Conservation (phyloP, 1,140 invertebrate species). For the Pentalonia nigronervosa region DNA sequence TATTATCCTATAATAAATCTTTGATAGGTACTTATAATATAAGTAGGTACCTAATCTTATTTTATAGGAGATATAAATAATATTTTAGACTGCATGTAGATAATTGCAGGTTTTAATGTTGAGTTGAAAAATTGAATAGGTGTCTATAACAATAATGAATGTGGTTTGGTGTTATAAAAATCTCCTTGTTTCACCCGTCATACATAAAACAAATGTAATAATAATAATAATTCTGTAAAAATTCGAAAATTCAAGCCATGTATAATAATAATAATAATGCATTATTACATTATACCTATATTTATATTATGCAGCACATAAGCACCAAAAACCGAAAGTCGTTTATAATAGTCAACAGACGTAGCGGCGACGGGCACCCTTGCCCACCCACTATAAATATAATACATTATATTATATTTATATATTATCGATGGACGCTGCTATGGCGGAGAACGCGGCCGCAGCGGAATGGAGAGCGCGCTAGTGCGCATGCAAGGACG, state of each 20-base stretch:
- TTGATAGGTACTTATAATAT: too few relatives aligned
- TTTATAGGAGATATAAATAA: too few relatives aligned
- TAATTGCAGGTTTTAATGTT: neutral
- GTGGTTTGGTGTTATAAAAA: neutral
- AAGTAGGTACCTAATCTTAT: too few relatives aligned
- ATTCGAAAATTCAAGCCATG: too few relatives aligned
- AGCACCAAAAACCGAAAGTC: neutral
- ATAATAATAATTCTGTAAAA: neutral
- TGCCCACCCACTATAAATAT: too few relatives aligned
- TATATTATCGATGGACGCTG: neutral
- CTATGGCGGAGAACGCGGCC: neutral
- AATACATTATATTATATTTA: too few relatives aligned
- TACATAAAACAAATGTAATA: neutral
- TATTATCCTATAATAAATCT: too few relatives aligned
- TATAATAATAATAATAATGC: neutral
- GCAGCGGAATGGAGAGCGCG: neutral
- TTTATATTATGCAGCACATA: neutral
- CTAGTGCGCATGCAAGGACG: constrained; percentile 12
- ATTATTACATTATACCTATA: neutral
- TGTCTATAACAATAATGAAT: neutral
- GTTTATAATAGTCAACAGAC: neutral
- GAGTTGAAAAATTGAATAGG: neutral
- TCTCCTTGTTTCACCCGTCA: neutral
- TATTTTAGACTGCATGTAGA: too few relatives aligned
- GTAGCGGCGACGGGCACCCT: neutral